Evolutionary conservation across 2,888 invertebrate species (phyloP).

Genomic region (Dryobotodes eremita): DNA sequence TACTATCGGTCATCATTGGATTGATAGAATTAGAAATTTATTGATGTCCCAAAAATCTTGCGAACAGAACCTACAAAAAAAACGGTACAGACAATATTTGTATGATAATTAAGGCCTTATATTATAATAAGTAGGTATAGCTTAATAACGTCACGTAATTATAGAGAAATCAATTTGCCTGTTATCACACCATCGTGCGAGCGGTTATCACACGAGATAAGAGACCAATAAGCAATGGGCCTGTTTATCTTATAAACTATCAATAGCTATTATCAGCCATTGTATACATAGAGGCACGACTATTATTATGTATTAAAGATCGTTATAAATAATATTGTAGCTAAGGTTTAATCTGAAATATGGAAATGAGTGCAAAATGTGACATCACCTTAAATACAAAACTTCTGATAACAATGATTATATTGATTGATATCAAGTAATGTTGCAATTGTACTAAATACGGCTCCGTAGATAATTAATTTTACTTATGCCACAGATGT

Average conservation of each 20-base stretch:
- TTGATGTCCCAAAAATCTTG: too few species aligned
- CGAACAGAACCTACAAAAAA: background rate
- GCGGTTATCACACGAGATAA: constrained; percentile 60
- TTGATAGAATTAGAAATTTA: background rate
- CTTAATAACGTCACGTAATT: constrained; percentile 38
- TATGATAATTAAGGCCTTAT: background rate
- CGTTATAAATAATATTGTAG: constrained; percentile 5
- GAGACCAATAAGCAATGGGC: constrained; percentile 47
- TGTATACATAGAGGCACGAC: constrained; percentile 33
- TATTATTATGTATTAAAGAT: constrained; percentile 14
- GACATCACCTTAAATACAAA: background rate
- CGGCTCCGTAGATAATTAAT: background rate
- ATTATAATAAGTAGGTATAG: background rate
- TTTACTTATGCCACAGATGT: background rate
- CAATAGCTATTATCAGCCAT: constrained; percentile 30
- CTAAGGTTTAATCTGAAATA: background rate
- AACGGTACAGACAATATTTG: background rate
- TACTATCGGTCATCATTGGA: background rate
- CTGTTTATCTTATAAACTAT: constrained; percentile 57
- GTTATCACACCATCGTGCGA: constrained; percentile 56
- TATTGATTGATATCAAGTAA: background rate
- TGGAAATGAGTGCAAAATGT: constrained; percentile 23
- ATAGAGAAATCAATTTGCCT: constrained; percentile 57
- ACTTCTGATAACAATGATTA: background rate
- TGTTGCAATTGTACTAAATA: too few species aligned